Conservation (phyloP, 2,888 invertebrate species). For the Deilephila elpenor region DNA sequence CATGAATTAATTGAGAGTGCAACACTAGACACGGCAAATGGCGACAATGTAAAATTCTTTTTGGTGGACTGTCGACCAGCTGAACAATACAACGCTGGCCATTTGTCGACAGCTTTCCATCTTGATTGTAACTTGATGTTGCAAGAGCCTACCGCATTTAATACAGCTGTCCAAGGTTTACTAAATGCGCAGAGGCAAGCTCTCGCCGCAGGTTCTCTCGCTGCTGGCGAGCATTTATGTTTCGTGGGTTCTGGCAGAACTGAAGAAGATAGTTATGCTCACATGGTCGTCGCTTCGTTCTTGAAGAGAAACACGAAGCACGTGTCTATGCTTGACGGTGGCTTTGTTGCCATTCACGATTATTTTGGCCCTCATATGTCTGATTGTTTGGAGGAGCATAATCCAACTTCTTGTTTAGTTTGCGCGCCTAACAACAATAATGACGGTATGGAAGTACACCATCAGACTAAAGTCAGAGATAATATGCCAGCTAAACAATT, state of each 20-base stretch:
- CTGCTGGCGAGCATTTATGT: constrained; percentile 95
- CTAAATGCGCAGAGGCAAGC: constrained; percentile 95
- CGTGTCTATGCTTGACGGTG: constrained; percentile 96
- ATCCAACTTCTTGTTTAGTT: constrained; percentile 91
- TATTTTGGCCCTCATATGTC: constrained; percentile 92
- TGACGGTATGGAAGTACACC: constrained; percentile 56
- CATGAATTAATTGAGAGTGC: constrained; percentile 95
- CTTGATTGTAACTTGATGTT: constrained; percentile 98
- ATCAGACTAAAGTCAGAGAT: constrained; percentile 60
- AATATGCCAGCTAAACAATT: constrained; percentile 86
- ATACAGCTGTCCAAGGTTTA: constrained; percentile 96
- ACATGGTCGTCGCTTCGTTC: constrained; percentile 99
- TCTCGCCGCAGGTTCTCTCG: constrained; percentile 92
- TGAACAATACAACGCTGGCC: constrained; percentile 98
- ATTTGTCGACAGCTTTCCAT: constrained; percentile 98
- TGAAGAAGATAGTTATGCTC: constrained; percentile 97
- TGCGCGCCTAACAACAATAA: constrained; percentile 86
- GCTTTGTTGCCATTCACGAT: constrained; percentile 93
- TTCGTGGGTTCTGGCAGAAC: constrained; percentile 97
- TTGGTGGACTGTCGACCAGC: constrained; percentile 98
- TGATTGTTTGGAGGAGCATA: constrained; percentile 94
- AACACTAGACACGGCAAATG: constrained; percentile 85
- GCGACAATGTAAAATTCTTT: constrained; percentile 93
- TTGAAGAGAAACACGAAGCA: constrained; percentile 96
- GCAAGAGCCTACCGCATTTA: constrained; percentile 97